Evolutionary conservation across 2,888 invertebrate species (phyloP).

Genomic region (Drosophila dives): DNA sequence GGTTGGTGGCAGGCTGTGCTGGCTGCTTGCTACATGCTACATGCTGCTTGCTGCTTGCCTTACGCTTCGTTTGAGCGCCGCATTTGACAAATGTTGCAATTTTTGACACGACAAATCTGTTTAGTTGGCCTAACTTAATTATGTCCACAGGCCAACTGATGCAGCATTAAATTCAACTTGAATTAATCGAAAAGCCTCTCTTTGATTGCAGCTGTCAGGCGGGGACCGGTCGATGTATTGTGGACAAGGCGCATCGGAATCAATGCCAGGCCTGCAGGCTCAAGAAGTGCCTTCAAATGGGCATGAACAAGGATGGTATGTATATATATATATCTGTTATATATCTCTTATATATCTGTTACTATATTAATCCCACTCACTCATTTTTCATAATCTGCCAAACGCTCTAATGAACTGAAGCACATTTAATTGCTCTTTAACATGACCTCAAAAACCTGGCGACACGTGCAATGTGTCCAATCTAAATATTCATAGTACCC

Average conservation of each 20-base stretch:
- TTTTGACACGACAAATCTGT: conserved; percentile 69
- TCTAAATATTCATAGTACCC: conserved; percentile 44
- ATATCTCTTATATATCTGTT: too few species aligned
- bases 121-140: conserved; percentile 67
- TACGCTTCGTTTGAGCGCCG: conserved; percentile 41
- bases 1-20: conserved; percentile 4
- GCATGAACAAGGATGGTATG: conserved; percentile 99
- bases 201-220: conserved; percentile 94
- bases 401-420: conserved; percentile 76
- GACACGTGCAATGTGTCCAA: conserved; percentile 63
- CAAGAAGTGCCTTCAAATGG: conserved; percentile 99
- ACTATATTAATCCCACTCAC: conserved; percentile 10
- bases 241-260: conserved; percentile 99
- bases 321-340: conserved; percentile 6
- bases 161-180: conserved; percentile 29
- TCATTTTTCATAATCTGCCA: conserved; percentile 46
- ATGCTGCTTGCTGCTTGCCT: conserved; percentile 19
- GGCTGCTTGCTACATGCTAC: conserved; percentile 11
- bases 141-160: conserved; percentile 24
- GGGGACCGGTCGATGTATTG: conserved; percentile 98
- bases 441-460: conserved; percentile 58
- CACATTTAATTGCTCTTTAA: conserved; percentile 74
- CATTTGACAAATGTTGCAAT: conserved; percentile 79
- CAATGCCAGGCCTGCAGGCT: conserved; percentile 99
- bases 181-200: conserved; percentile 47